A percentile compares a stretch with the other conserved stretches of the same genome.
These are phyloP conservation scores for Hydropotes inermis DNA, from an alignment of 2,113 vertebrate genomes.

Conservation along the genomic window DNA sequence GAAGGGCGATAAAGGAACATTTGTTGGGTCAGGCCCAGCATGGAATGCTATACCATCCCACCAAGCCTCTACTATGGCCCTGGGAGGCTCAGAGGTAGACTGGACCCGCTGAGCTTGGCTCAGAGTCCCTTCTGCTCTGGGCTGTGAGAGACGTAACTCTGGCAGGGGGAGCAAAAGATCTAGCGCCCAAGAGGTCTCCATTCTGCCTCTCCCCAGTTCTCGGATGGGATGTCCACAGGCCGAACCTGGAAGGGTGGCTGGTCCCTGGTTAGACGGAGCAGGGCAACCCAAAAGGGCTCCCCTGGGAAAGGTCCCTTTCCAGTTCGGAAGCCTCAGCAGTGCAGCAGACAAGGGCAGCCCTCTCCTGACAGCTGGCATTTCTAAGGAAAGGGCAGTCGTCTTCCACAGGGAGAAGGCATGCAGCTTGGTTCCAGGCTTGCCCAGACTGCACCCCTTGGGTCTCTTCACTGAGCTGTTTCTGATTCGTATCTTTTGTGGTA, in stretches of 20 bases:
- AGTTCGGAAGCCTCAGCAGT: not conserved
- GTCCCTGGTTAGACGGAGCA: not conserved
- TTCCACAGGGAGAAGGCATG: not conserved
- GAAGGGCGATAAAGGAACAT: not conserved
- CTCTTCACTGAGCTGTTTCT: not conserved
- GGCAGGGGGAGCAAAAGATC: not conserved
- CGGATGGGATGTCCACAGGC: not conserved
- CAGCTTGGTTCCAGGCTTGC: not conserved
- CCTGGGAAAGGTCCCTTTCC: not conserved
- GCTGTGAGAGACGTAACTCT: not conserved
- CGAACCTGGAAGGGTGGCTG: not conserved
- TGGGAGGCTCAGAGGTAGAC: not conserved
- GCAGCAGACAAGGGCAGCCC: not conserved
- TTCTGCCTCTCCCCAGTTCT: not conserved
- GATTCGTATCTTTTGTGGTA: not conserved
- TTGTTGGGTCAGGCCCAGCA: not conserved
- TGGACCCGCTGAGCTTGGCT: not conserved
- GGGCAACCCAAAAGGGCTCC: not conserved
- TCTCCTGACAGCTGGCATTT: not conserved
- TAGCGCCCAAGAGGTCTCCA: rapidly evolving
- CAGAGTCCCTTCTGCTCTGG: not conserved
- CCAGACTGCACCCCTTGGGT: not conserved
- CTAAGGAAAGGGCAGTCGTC: not conserved
- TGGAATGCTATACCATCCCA: not conserved
- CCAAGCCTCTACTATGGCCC: not conserved